phyloP scores from a whole-genome alignment of 2,888 invertebrate species.

The Schrankia costaestrigalis region DNA sequence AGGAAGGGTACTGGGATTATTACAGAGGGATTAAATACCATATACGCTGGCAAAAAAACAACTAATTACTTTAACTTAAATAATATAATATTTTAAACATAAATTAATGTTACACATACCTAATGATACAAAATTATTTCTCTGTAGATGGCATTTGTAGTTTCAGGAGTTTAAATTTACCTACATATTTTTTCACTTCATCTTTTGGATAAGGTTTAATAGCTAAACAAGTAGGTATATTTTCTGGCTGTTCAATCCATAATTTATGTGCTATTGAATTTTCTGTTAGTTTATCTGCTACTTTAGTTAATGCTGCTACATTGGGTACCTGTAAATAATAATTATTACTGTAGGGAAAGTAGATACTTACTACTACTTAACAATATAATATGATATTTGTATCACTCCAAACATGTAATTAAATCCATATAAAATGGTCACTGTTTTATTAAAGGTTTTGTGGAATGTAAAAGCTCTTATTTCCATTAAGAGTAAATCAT shows the following conservation, averaged over 20 bases:
- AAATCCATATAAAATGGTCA: too few species aligned
- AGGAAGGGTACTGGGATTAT: too few species aligned
- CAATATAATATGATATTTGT: too few species aligned
- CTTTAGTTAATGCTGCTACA: slow-evolving; percentile 85
- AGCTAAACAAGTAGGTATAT: slow-evolving; percentile 96
- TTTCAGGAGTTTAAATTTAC: slow-evolving; percentile 91
- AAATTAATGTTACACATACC: neutral
- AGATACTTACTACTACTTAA: neutral
- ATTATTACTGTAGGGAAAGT: neutral
- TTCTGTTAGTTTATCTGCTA: slow-evolving; percentile 85
- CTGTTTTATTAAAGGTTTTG: too few species aligned
- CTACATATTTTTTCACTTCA: slow-evolving; percentile 90
- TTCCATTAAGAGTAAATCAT: too few species aligned
- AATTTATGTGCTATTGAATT: slow-evolving; percentile 91
- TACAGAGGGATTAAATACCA: too few species aligned
- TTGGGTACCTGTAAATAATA: slow-evolving; percentile 84
- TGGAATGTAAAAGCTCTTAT: too few species aligned
- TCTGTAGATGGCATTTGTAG: slow-evolving; percentile 6
- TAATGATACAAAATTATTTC: neutral
- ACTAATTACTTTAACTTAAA: neutral
- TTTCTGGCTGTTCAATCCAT: slow-evolving; percentile 99
- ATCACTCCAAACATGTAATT: too few species aligned
- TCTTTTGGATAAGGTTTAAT: slow-evolving; percentile 95
- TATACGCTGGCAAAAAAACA: too few species aligned
- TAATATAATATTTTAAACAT: neutral